These are phyloP conservation scores for Lamellibrachia satsuma DNA, from an alignment of 2,888 invertebrate species.

Conservation along the genomic window DNA sequence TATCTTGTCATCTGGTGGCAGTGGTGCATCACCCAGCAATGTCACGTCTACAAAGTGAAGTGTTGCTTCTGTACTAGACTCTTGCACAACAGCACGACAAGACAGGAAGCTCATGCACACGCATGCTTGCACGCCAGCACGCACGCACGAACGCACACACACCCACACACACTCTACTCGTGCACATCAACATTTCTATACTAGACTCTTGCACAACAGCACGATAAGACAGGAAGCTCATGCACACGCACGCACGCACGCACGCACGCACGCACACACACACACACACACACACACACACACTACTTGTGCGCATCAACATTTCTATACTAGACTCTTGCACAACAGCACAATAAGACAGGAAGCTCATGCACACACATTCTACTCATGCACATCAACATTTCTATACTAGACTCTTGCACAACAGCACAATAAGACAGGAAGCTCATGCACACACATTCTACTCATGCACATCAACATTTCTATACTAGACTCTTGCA, in stretches of 20 bases:
- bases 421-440: too few relatives aligned
- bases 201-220: neutral
- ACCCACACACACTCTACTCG: too few relatives aligned
- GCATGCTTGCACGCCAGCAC: neutral
- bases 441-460: too few relatives aligned
- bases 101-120: neutral
- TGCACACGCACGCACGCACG: neutral
- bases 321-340: too few relatives aligned
- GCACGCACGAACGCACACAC: neutral
- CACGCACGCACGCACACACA: neutral
- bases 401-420: too few relatives aligned
- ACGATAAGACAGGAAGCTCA: neutral
- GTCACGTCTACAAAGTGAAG: neutral
- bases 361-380: too few relatives aligned
- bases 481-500: too few relatives aligned
- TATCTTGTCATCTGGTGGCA: neutral
- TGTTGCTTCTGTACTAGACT: neutral
- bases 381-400: too few relatives aligned
- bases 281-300: neutral
- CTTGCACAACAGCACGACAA: neutral
- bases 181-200: neutral
- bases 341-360: too few relatives aligned
- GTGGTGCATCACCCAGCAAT: neutral
- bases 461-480: too few relatives aligned
- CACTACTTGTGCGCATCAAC: too few relatives aligned